Evolutionary conservation across 2,888 invertebrate species (phyloP).

Genomic region (Serrognathus titanus): DNA sequence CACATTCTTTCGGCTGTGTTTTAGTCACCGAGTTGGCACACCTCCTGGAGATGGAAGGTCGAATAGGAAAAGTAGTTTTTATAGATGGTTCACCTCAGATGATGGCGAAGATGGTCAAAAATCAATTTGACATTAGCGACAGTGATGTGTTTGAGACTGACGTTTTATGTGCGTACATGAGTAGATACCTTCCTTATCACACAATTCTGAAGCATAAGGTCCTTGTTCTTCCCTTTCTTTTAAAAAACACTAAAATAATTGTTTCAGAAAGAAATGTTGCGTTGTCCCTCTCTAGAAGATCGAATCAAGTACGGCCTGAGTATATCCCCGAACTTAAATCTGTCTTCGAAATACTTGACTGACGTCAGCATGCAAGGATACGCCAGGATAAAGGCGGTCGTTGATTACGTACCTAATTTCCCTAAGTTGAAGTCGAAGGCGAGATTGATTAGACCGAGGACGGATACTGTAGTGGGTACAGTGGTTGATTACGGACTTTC

Average conservation of each 20-base stretch:
- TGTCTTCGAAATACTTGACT: conserved; percentile 46
- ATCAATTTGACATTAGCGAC: conserved; percentile 47
- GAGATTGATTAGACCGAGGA: conserved; percentile 62
- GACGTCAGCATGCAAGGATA: conserved; percentile 49
- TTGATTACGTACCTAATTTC: conserved; percentile 48
- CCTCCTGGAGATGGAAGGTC: conserved; percentile 62
- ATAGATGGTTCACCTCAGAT: conserved; percentile 76
- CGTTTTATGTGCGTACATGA: conserved; percentile 53
- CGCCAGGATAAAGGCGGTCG: conserved; percentile 55
- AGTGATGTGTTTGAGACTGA: conserved; percentile 54
- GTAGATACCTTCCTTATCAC: conserved; percentile 32
- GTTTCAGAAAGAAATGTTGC: background rate
- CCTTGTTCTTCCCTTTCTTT: background rate
- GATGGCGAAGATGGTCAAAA: conserved; percentile 52
- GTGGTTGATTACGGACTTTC: conserved; percentile 65
- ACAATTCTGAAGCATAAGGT: conserved; percentile 16
- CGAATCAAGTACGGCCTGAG: conserved; percentile 7
- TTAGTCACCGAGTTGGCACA: conserved; percentile 72
- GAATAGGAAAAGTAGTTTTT: conserved; percentile 60
- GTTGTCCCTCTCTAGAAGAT: conserved; percentile 7
- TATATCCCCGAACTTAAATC: conserved; percentile 35
- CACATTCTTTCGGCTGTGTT: conserved; percentile 82
- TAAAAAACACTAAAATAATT: background rate
- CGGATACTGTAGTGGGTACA: conserved; percentile 52
- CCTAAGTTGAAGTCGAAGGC: conserved; percentile 54